A percentile compares a stretch with the other conserved stretches of the same genome.
Evolutionary conservation across 2,797 vertebrate species (phyloP).

Genomic region (Silurus lanzhouensis): DNA sequence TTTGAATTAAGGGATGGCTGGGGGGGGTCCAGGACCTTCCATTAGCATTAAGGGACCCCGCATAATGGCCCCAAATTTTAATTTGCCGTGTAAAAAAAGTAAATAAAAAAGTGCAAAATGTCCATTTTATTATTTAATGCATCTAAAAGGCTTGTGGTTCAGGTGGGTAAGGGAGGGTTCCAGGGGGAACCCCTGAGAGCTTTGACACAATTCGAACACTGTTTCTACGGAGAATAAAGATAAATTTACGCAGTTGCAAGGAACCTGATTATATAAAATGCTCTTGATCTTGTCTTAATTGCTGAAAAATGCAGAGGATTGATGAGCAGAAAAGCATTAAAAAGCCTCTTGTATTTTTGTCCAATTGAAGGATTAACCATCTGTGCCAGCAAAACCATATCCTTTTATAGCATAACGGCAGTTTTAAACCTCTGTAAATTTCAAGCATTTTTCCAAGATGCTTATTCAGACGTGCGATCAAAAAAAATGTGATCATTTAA

Average conservation of each 20-base stretch:
- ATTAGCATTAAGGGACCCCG: no score
- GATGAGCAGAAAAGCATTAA: not conserved
- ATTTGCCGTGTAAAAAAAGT: no score
- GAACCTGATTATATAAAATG: not conserved
- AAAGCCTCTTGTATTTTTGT: constrained; percentile 34
- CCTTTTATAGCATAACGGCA: not conserved
- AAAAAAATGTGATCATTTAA: constrained; percentile 23
- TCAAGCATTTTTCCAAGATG: constrained; percentile 24
- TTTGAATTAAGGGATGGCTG: no score
- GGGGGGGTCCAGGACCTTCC: no score
- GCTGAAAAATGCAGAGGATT: not conserved
- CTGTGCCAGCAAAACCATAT: constrained; percentile 21
- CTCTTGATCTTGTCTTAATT: constrained; percentile 12
- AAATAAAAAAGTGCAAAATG: no score
- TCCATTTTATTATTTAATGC: no score
- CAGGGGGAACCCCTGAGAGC: no score
- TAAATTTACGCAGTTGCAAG: not conserved
- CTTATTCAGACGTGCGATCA: not conserved
- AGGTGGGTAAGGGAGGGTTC: no score
- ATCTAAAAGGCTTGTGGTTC: no score
- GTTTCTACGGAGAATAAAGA: no score
- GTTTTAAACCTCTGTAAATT: constrained; percentile 16
- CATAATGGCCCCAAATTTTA: no score
- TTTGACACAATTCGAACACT: no score
- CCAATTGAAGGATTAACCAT: constrained; percentile 34